Conservation (phyloP, 92 coral and sea anemone genomes). For the Hydrozoanthus gracilis region DNA sequence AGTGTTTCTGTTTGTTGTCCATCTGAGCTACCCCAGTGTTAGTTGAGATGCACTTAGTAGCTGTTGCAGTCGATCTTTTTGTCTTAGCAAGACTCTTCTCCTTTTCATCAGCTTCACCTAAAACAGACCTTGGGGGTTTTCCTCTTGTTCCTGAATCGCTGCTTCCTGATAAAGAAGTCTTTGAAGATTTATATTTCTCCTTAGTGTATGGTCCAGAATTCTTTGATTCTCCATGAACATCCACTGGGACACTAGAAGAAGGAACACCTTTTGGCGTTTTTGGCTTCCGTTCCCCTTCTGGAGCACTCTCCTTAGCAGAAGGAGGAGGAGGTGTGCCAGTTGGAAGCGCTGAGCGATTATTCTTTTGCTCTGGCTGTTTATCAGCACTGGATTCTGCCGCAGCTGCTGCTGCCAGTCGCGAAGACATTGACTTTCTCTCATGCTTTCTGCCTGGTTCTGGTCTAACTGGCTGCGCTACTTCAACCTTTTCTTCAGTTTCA, state of each 20-base stretch:
- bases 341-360: neutral
- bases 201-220: neutral
- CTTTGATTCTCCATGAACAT: neutral
- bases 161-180: neutral
- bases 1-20: conserved; percentile 16
- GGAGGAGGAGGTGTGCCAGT: neutral
- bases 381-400: conserved; percentile 13
- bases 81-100: conserved; percentile 5
- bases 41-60: neutral
- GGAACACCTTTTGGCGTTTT: neutral
- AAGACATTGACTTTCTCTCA: conserved; percentile 38
- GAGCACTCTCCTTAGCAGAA: neutral
- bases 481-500: neutral
- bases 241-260: neutral
- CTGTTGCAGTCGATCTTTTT: neutral
- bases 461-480: neutral
- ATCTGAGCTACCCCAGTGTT: conserved; percentile 2
- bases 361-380: conserved; percentile 10
- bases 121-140: neutral
- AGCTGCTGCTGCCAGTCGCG: conserved; percentile 35
- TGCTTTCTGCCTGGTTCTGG: conserved; percentile 8
- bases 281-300: conserved; percentile 1
- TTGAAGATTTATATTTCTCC: neutral
- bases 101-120: conserved; percentile 1
- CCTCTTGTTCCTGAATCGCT: neutral